Conservation (phyloP, 1,140 invertebrate species). For the Caenorhabditis briggsae region DNA sequence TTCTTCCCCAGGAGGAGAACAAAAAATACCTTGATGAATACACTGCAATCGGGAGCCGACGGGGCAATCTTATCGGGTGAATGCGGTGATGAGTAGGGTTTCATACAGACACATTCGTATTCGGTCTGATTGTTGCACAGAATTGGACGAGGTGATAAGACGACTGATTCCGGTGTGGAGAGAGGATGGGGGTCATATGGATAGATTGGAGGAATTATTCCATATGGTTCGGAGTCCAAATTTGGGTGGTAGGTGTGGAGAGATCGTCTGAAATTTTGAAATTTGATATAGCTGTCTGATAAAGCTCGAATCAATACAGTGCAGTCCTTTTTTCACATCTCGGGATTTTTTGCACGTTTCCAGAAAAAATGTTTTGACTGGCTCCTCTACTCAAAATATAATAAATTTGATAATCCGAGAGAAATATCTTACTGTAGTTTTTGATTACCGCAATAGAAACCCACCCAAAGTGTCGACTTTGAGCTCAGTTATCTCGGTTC, state of each 20-base stretch:
- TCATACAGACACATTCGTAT: conserved; percentile 57
- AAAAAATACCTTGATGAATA: conserved; percentile 58
- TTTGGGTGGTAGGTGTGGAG: background rate
- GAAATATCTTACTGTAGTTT: no score
- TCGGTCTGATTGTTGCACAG: conserved; percentile 59
- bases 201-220: conserved; percentile 18
- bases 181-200: conserved; percentile 35
- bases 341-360: no score
- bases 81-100: conserved; percentile 15
- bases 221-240: conserved; percentile 40
- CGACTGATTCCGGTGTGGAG: background rate
- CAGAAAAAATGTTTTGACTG: no score
- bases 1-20: background rate
- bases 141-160: conserved; percentile 3
- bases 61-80: background rate
- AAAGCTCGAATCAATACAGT: no score
- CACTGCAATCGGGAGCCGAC: conserved; percentile 27
- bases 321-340: no score
- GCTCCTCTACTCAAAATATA: no score
- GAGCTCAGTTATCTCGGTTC: no score
- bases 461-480: no score
- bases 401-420: no score
- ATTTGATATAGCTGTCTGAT: no score
- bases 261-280: background rate
- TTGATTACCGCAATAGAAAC: no score